Percentiles rank a stretch among this genome's conserved stretches.
Conservation (phyloP, 2,113 vertebrate species). For the Misgurnus mizolepis region DNA sequence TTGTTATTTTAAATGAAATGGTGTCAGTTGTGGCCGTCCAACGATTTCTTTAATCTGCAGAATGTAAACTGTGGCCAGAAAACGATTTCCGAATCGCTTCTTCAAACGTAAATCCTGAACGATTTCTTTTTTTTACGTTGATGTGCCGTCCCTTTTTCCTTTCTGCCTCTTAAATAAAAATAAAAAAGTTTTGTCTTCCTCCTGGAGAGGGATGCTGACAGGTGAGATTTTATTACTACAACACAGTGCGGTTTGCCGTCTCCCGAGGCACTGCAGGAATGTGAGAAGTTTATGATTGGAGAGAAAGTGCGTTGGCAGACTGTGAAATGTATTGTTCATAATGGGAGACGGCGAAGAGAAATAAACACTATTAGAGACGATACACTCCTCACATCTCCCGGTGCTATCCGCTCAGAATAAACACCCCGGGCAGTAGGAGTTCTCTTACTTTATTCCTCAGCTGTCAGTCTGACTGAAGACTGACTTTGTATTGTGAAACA, state of each 20-base stretch:
- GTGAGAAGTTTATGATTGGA: conserved; percentile 60
- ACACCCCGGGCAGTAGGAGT: conserved; percentile 50
- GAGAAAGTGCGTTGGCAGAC: conserved; percentile 46
- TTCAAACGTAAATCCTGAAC: conserved; percentile 3
- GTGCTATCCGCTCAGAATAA: conserved; percentile 65
- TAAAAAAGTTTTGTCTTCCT: conserved; percentile 13
- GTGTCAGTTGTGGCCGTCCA: conserved; percentile 62
- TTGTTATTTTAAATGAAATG: conserved; percentile 66
- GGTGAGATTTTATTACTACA: conserved; percentile 60
- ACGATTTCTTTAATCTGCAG: conserved; percentile 50
- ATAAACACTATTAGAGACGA: conserved; percentile 70
- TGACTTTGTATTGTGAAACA: conserved; percentile 25
- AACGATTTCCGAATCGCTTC: conserved; percentile 38
- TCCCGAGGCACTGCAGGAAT: conserved; percentile 50
- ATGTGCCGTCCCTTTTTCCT: conserved; percentile 7
- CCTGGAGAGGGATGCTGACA: conserved; percentile 38
- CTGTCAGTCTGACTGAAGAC: conserved; percentile 62
- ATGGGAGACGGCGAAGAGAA: conserved; percentile 60
- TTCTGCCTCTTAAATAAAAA: conserved; percentile 1
- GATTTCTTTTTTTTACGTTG: conserved; percentile 11
- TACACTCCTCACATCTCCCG: conserved; percentile 62
- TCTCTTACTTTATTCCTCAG: conserved; percentile 57
- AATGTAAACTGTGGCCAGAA: conserved; percentile 51
- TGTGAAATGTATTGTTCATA: conserved; percentile 67
- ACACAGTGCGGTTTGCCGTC: conserved; percentile 50